Percentiles rank a stretch among this genome's conserved stretches.
phyloP scores from a whole-genome alignment of 2,797 vertebrate species.

The Bufotes viridis region DNA sequence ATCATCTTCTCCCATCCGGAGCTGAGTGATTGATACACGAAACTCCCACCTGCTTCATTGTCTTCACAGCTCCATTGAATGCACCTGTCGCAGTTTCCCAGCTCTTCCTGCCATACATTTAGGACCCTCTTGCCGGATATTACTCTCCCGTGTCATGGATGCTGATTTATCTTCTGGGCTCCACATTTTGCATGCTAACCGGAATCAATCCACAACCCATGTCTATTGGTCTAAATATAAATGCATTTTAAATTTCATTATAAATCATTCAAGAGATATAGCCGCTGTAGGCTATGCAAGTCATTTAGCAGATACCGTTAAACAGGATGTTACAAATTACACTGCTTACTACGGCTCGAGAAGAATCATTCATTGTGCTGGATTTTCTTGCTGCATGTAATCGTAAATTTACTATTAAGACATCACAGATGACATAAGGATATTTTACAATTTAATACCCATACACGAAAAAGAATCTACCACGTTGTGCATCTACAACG shows the following conservation, averaged over 20 bases:
- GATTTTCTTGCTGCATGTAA: neutral
- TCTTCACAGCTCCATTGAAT: neutral
- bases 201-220: slow-evolving; percentile 37
- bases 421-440: neutral
- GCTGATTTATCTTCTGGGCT: slow-evolving; percentile 43
- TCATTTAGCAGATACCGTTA: slow-evolving; percentile 3
- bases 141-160: slow-evolving; percentile 8
- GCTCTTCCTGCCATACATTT: neutral
- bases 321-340: slow-evolving; percentile 37
- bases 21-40: slow-evolving; percentile 36
- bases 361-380: slow-evolving; percentile 18
- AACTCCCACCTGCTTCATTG: slow-evolving; percentile 21
- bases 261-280: slow-evolving; percentile 37
- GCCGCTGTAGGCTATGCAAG: neutral
- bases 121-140: slow-evolving; percentile 35
- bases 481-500: too few relatives aligned
- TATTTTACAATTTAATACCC: neutral
- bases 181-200: slow-evolving; percentile 23
- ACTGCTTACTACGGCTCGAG: slow-evolving; percentile 3
- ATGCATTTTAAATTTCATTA: slow-evolving; percentile 1
- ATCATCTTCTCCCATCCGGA: slow-evolving; percentile 47
- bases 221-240: slow-evolving; percentile 25
- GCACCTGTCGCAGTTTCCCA: slow-evolving; percentile 28
- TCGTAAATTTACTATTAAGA: neutral
- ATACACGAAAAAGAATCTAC: neutral